Evolutionary conservation across 2,888 invertebrate species (phyloP).

Genomic region (Idaea biselata): DNA sequence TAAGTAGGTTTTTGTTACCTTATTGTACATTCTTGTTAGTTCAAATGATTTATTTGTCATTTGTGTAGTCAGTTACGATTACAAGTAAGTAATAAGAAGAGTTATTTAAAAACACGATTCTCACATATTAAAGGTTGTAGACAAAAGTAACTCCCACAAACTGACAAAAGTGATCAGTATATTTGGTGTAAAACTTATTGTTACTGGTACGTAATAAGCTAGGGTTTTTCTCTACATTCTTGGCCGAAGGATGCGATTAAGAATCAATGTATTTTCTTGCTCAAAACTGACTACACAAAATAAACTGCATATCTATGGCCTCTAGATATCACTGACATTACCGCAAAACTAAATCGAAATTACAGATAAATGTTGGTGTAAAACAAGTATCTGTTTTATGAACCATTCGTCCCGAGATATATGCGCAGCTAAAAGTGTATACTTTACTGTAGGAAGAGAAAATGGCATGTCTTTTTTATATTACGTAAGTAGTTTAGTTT

Average conservation of each 20-base stretch:
- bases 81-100: too few species aligned
- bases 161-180: too few species aligned
- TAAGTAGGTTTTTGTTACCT: constrained; percentile 24
- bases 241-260: too few species aligned
- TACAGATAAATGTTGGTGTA: constrained; percentile 20
- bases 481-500: not conserved
- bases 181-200: too few species aligned
- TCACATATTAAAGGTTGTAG: too few species aligned
- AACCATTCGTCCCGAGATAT: not conserved
- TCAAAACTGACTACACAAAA: constrained; percentile 30
- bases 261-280: not conserved
- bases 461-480: constrained; percentile 50
- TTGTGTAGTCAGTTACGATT: not conserved
- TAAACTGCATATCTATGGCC: constrained; percentile 56
- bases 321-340: constrained; percentile 63
- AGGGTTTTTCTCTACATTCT: too few species aligned
- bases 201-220: too few species aligned
- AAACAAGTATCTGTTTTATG: not conserved
- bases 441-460: constrained; percentile 2
- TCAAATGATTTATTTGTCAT: constrained; percentile 5
- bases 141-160: too few species aligned
- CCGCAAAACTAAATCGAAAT: constrained; percentile 30
- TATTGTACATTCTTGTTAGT: constrained; percentile 30
- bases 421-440: not conserved
- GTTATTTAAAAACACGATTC: too few species aligned